Evolutionary conservation across 1,140 invertebrate species (phyloP).

Genomic region (Trichonephila inaurata): DNA sequence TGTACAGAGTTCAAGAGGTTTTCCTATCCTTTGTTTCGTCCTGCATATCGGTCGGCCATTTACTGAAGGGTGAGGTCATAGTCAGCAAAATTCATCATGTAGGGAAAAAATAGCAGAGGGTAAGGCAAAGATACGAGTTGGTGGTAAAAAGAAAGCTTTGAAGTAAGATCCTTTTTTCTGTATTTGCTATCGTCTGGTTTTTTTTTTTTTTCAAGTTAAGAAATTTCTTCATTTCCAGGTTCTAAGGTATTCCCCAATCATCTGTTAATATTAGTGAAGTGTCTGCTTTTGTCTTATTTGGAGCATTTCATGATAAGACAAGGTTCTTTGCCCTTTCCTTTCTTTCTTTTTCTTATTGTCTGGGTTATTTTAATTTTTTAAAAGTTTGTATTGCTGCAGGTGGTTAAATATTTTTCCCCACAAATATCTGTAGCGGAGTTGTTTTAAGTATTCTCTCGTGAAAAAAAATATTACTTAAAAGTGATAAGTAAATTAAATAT

Average conservation of each 20-base stretch:
- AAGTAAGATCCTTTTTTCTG: neutral
- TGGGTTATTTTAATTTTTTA: too few species aligned
- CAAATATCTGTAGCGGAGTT: too few species aligned
- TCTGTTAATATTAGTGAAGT: neutral
- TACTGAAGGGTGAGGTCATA: neutral
- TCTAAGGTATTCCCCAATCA: constrained; percentile 3
- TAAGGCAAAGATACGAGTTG: neutral
- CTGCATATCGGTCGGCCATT: neutral
- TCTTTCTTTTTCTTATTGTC: neutral
- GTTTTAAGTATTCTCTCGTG: too few species aligned
- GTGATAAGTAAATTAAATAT: too few species aligned
- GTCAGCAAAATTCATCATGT: neutral
- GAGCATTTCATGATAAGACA: neutral
- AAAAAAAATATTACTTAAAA: too few species aligned
- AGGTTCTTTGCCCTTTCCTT: neutral
- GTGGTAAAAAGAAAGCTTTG: neutral
- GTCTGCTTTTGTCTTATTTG: neutral
- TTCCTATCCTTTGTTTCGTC: neutral
- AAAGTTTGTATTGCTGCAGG: too few species aligned
- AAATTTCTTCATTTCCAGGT: neutral
- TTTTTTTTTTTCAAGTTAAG: neutral
- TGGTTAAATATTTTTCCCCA: too few species aligned
- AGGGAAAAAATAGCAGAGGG: neutral
- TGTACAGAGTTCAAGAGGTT: neutral
- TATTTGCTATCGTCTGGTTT: constrained; percentile 10